phyloP scores from a whole-genome alignment of 2,888 invertebrate species.

The Gymnoscelis rufifasciata region DNA sequence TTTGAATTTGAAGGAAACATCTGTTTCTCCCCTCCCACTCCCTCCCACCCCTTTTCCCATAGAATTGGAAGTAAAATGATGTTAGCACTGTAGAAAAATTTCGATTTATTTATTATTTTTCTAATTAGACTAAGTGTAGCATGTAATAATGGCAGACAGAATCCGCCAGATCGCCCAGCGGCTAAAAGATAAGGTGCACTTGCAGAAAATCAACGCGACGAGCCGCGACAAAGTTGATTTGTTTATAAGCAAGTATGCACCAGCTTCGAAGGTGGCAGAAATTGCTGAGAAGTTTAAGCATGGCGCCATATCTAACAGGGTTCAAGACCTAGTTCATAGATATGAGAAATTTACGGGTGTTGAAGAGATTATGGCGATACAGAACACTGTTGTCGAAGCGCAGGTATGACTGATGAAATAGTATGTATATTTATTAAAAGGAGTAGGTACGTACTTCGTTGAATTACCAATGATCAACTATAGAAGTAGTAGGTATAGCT shows the following conservation, averaged over 20 bases:
- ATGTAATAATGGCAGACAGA: conserved; percentile 69
- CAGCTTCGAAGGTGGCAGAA: conserved; percentile 53
- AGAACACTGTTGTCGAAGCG: conserved; percentile 84
- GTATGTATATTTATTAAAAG: neutral
- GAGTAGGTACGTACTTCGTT: too few species aligned
- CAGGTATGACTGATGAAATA: conserved; percentile 49
- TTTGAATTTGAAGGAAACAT: conserved; percentile 1
- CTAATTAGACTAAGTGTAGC: conserved; percentile 38
- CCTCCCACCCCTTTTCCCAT: too few species aligned
- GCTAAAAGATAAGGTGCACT: conserved; percentile 57
- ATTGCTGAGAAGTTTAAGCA: conserved; percentile 64
- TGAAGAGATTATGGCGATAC: conserved; percentile 86
- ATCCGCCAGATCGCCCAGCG: conserved; percentile 59
- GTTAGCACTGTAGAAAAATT: conserved; percentile 43
- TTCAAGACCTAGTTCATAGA: conserved; percentile 74
- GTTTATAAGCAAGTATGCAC: conserved; percentile 58
- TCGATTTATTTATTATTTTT: conserved; percentile 27
- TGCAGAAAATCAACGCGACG: conserved; percentile 43
- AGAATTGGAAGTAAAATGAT: conserved; percentile 10
- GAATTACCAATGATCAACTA: too few species aligned
- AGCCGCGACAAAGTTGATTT: conserved; percentile 63
- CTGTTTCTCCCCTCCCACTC: neutral
- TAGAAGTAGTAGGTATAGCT: too few species aligned
- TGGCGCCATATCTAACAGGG: conserved; percentile 48
- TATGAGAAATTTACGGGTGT: conserved; percentile 88